Percentiles rank a stretch among this genome's conserved stretches.
Evolutionary conservation across 2,113 vertebrate genomes (phyloP).

Genomic region (Climacteris rufus): DNA sequence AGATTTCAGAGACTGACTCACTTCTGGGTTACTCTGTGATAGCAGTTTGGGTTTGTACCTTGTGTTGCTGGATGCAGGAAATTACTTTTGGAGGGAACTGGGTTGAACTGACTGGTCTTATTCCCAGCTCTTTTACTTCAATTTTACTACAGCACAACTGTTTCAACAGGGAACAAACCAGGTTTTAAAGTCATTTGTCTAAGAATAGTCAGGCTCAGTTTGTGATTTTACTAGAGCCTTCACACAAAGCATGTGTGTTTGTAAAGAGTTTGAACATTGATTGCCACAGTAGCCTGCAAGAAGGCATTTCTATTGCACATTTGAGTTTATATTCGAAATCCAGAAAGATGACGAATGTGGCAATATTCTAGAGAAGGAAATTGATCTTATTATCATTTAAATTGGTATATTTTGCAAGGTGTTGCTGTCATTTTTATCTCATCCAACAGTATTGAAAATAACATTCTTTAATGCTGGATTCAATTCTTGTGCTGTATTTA

Average conservation of each 20-base stretch:
- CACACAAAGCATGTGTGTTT: background rate
- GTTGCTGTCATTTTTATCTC: background rate
- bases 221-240: background rate
- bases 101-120: background rate
- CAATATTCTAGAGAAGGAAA: background rate
- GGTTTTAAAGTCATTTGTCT: background rate
- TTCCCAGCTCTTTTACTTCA: background rate
- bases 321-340: background rate
- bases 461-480: background rate
- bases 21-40: slow-evolving; percentile 52
- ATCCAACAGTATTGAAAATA: background rate
- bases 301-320: background rate
- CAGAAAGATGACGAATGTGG: background rate
- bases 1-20: slow-evolving; percentile 56
- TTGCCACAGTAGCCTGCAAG: background rate
- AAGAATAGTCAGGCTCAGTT: background rate
- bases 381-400: background rate
- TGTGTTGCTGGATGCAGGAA: background rate
- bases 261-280: background rate
- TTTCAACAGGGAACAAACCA: background rate
- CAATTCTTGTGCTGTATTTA: background rate
- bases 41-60: background rate
- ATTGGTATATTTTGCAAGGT: background rate
- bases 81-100: slow-evolving; percentile 2
- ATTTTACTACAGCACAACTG: background rate